phyloP scores from a whole-genome alignment of 2,797 vertebrate genomes.

The Nannoperca australis region DNA sequence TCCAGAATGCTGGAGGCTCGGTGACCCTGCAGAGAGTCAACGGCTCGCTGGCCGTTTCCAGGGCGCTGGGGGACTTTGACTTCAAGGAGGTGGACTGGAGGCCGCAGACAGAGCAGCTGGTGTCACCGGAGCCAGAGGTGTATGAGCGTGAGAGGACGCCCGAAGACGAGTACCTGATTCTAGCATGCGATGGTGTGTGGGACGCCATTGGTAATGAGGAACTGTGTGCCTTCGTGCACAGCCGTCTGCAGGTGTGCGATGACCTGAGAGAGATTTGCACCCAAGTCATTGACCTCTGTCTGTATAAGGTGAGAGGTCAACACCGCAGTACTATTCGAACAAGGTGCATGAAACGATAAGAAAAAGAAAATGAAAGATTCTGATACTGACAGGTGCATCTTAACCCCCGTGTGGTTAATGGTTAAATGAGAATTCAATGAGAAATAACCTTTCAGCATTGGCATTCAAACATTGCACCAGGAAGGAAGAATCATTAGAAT shows the following conservation, averaged over 20 bases:
- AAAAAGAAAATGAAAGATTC: background rate
- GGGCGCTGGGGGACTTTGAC: slow-evolving; percentile 88
- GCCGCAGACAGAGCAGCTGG: slow-evolving; percentile 87
- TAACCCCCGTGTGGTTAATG: background rate
- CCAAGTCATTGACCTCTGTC: slow-evolving; percentile 88
- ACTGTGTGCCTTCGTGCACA: slow-evolving; percentile 85
- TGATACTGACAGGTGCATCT: background rate
- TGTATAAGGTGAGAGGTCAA: slow-evolving; percentile 86
- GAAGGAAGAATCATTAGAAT: background rate
- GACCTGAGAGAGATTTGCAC: slow-evolving; percentile 87
- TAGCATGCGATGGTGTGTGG: slow-evolving; percentile 90
- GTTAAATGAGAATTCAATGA: background rate
- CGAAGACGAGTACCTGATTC: slow-evolving; percentile 87
- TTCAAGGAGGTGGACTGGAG: slow-evolving; percentile 90
- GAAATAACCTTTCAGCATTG: background rate
- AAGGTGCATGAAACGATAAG: background rate
- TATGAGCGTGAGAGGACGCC: slow-evolving; percentile 81
- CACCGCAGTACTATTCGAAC: background rate
- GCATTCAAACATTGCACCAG: background rate
- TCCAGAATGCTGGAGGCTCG: slow-evolving; percentile 88
- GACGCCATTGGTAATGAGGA: slow-evolving; percentile 87
- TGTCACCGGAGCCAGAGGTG: slow-evolving; percentile 89
- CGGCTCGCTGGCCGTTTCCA: slow-evolving; percentile 89
- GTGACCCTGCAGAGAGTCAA: slow-evolving; percentile 87
- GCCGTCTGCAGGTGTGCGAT: slow-evolving; percentile 83